A percentile compares a stretch with the other conserved stretches of the same genome.
Evolutionary conservation across 2,113 vertebrate genomes (phyloP).

Genomic region (Chitala chitala): DNA sequence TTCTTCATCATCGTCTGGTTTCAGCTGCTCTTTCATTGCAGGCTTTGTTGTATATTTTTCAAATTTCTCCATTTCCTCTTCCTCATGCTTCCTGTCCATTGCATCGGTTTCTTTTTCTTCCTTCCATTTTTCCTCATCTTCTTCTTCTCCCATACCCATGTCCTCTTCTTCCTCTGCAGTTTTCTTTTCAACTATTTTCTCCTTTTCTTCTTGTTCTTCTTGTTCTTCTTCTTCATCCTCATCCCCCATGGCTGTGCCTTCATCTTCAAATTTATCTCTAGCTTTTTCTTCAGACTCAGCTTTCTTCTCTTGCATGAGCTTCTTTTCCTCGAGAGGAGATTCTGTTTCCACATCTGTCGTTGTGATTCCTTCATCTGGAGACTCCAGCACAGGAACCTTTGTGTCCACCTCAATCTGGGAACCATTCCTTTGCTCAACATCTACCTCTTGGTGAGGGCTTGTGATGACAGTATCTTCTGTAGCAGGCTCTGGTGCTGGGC

Average conservation of each 20-base stretch:
- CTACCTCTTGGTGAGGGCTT: constrained; percentile 27
- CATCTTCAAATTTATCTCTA: constrained; percentile 47
- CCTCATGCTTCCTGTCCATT: constrained; percentile 61
- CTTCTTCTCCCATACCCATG: constrained; percentile 25
- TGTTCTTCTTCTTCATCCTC: constrained; percentile 43
- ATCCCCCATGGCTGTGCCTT: constrained; percentile 40
- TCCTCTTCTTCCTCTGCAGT: constrained; percentile 14
- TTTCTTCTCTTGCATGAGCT: constrained; percentile 33
- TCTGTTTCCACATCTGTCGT: constrained; percentile 50
- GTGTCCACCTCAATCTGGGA: constrained; percentile 38
- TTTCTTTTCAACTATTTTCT: constrained; percentile 28
- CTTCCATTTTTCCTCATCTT: constrained; percentile 33
- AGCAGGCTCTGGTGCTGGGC: constrained; percentile 24
- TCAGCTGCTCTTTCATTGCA: constrained; percentile 53
- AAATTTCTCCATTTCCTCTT: constrained; percentile 59
- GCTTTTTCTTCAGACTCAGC: constrained; percentile 37
- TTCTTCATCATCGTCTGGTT: constrained; percentile 67
- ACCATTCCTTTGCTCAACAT: constrained; percentile 23
- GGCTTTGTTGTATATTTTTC: constrained; percentile 44
- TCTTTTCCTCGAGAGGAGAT: constrained; percentile 52
- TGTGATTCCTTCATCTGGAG: constrained; percentile 52
- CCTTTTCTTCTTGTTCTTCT: constrained; percentile 42
- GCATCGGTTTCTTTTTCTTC: constrained; percentile 39
- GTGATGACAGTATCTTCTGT: constrained; percentile 27
- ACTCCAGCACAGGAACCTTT: constrained; percentile 41